These are phyloP conservation scores for Urocynchramus pylzowi DNA, from an alignment of 2,113 vertebrate species.

Conservation along the genomic window DNA sequence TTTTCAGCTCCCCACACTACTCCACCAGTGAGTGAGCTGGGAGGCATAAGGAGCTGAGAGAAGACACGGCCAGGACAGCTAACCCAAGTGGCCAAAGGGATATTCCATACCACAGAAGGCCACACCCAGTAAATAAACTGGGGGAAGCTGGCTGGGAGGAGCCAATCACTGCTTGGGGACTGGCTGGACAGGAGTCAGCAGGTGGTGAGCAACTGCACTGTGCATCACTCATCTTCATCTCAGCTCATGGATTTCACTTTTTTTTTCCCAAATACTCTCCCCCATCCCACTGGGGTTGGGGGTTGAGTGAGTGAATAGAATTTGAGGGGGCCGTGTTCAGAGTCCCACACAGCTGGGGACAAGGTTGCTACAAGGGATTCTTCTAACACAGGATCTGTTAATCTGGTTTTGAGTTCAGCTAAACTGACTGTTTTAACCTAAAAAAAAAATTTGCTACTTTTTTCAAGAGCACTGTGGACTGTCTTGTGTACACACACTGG, in stretches of 20 bases:
- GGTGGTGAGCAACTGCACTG: not conserved
- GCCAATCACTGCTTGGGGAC: not conserved
- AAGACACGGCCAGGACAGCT: not conserved
- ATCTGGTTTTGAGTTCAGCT: not conserved
- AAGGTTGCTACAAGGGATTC: not conserved
- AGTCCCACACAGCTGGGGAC: not conserved
- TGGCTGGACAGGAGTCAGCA: not conserved
- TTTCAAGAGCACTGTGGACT: not conserved
- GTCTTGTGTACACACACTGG: not conserved
- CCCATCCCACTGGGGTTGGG: not conserved
- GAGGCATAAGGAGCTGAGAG: not conserved
- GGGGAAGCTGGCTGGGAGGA: not conserved
- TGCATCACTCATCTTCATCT: not conserved
- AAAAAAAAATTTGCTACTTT: not conserved
- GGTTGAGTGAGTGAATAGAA: not conserved
- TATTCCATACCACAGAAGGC: not conserved
- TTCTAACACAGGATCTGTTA: not conserved
- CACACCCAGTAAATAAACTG: not conserved
- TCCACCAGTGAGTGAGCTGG: not conserved
- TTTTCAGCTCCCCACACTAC: not conserved
- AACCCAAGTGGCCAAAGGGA: not conserved
- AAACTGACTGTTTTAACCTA: not conserved
- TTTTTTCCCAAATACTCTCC: not conserved
- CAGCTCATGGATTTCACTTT: not conserved
- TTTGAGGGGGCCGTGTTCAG: accelerated